Base-by-base conservation (phyloP, 2,113 vertebrate species). In the Clarias magur region DNA sequence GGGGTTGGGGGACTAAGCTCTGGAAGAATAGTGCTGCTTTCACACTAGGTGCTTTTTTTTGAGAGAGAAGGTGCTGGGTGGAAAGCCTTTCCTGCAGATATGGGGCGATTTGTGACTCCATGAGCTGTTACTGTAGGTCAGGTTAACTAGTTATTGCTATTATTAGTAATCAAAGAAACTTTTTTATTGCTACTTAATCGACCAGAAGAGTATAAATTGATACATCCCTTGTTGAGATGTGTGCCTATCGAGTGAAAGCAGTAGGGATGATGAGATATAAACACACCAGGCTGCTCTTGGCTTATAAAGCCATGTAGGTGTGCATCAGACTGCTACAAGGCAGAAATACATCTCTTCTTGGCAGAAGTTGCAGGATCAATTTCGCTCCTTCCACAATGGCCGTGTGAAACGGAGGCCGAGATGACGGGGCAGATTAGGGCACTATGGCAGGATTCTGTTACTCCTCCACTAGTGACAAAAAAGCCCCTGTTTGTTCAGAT, bases 321-420 rank as follows among this genome's bases (percentile, higher is more conserved):
- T 59, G 65, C 25, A 82, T 72, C n/a, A 48, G 38, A 53, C 53
- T 19, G 78, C 80, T 87, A 48, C n/a, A 3, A 60, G 80, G 70
- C 70, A 65, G 68, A 65, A 86, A 72, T 72, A 80, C 76, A 65
- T 59, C 80, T 67, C n/a, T 56, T 59, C 42, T 25, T 54, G 86
- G 80, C 68, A 76, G 15, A 73, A 65, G 70, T 30, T 8, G n/a
- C 56, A 80, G 91, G 89, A 91, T 91, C 68, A 79, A 91, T 94
- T 93, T 92, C 91, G 90, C 85, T 91, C 89, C 89, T 84, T 86
- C 89, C 87, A 91, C 91, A 91, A 93, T 88, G 92, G 89, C 91
- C 89, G 92, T 93, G 91, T 86, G 89, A 90, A 91, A 92, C 91
- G 91, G 86, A 54, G 90, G 93, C 85, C 88, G 90, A 89, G 91